Percentiles rank a stretch among this genome's conserved stretches.
phyloP scores from a whole-genome alignment of 2,888 invertebrate genomes.

The Hirtodrosophila cameraria region DNA sequence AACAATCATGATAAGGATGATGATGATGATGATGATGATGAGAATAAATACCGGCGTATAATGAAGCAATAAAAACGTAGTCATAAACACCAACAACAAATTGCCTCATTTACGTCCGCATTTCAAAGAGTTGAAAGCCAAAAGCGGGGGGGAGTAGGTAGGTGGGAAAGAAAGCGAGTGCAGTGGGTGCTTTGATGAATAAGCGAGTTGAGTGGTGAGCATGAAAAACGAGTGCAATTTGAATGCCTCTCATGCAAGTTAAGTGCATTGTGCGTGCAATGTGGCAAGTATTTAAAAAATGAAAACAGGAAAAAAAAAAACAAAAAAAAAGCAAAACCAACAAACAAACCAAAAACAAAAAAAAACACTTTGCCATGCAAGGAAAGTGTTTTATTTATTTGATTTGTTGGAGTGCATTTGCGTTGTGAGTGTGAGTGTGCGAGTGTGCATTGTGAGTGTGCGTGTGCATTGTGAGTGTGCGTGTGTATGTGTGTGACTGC shows the following conservation, averaged over 20 bases:
- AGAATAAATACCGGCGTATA: conserved; percentile 23
- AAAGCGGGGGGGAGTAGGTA: neutral
- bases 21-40: conserved; percentile 1
- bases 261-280: conserved; percentile 39
- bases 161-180: too few relatives aligned
- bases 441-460: conserved; percentile 13
- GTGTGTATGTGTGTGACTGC: too few relatives aligned
- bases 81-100: conserved; percentile 30
- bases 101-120: conserved; percentile 29
- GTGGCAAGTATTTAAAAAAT: conserved; percentile 9
- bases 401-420: conserved; percentile 5
- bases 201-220: conserved; percentile 22
- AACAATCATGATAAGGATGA: conserved; percentile 1
- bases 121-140: neutral
- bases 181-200: conserved; percentile 11
- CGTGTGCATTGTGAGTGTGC: neutral
- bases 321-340: too few relatives aligned
- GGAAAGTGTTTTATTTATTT: conserved; percentile 8
- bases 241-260: conserved; percentile 39
- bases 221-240: conserved; percentile 33
- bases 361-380: conserved; percentile 8
- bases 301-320: neutral
- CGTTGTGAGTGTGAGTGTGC: neutral
- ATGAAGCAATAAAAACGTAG: conserved; percentile 38
- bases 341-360: too few relatives aligned